phyloP scores from a whole-genome alignment of 1,140 invertebrate genomes.

The Leptoteleia sp. region DNA sequence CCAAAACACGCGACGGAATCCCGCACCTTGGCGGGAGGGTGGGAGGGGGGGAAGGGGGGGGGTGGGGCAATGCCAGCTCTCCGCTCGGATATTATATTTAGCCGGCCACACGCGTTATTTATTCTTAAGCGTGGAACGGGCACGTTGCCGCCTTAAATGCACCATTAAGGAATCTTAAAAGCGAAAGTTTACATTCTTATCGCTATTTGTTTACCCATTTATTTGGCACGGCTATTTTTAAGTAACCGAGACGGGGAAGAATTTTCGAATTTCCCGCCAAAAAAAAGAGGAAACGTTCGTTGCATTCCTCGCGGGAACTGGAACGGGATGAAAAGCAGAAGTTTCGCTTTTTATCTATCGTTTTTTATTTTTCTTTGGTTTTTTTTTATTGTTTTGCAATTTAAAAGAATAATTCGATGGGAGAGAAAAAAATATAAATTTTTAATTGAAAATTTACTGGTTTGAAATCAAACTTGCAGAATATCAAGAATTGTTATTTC shows the following conservation, averaged over 20 bases:
- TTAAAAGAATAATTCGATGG: no score
- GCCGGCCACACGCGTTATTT: conserved; percentile 60
- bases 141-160: conserved; percentile 24
- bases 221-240: not conserved
- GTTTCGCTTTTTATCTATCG: no score
- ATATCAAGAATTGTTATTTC: no score
- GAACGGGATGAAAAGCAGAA: no score
- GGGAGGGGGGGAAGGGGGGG: no score
- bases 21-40: conserved; percentile 48
- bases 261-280: not conserved
- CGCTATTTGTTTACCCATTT: conserved; percentile 17
- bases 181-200: conserved; percentile 35
- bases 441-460: no score
- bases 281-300: no score
- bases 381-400: no score
- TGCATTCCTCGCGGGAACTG: no score
- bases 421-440: no score
- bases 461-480: no score
- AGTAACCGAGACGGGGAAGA: not conserved
- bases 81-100: conserved; percentile 53
- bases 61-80: conserved; percentile 31
- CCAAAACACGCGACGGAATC: conserved; percentile 41
- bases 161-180: conserved; percentile 30
- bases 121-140: conserved; percentile 19
- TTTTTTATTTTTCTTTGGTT: no score